Evolutionary conservation across 2,113 vertebrate species (phyloP).

Genomic region (Datnioides undecimradiatus): DNA sequence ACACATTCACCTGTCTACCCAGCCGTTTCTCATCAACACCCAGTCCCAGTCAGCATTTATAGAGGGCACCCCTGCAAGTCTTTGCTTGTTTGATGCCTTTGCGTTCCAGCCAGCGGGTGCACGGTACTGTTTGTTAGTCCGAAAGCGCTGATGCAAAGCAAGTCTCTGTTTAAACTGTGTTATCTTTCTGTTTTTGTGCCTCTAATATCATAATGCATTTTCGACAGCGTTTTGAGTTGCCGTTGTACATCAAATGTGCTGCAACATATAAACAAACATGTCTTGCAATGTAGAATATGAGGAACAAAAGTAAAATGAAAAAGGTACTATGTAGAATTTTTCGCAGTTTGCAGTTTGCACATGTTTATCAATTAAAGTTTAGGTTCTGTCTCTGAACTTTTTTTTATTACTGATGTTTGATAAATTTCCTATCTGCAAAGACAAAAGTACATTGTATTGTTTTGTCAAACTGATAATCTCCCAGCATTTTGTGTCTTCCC

Average conservation of each 20-base stretch:
- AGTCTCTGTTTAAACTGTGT: not conserved
- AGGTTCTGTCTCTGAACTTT: too few species aligned
- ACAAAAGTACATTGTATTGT: slow-evolving; percentile 9
- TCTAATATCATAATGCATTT: too few species aligned
- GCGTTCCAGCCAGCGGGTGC: not conserved
- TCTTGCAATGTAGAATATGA: too few species aligned
- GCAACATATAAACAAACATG: too few species aligned
- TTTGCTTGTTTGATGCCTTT: not conserved
- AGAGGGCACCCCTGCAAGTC: not conserved
- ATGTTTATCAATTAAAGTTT: too few species aligned
- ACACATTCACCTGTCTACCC: not conserved
- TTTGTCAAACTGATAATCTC: slow-evolving; percentile 18
- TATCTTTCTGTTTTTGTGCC: too few species aligned
- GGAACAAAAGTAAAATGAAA: not conserved
- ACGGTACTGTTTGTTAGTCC: not conserved
- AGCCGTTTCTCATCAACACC: not conserved
- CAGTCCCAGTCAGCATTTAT: not conserved
- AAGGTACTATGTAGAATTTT: fast-evolving
- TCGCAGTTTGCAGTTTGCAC: too few species aligned
- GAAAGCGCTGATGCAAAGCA: not conserved
- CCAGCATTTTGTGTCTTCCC: not conserved
- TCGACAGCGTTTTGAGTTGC: too few species aligned
- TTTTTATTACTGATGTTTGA: not conserved
- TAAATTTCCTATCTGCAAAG: not conserved
- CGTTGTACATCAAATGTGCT: too few species aligned